Evolutionary conservation across 2,888 invertebrate genomes (phyloP), one percentile per base, ranked within the genome.

Genomic region (Nipponacmea schrenckii): DNA sequence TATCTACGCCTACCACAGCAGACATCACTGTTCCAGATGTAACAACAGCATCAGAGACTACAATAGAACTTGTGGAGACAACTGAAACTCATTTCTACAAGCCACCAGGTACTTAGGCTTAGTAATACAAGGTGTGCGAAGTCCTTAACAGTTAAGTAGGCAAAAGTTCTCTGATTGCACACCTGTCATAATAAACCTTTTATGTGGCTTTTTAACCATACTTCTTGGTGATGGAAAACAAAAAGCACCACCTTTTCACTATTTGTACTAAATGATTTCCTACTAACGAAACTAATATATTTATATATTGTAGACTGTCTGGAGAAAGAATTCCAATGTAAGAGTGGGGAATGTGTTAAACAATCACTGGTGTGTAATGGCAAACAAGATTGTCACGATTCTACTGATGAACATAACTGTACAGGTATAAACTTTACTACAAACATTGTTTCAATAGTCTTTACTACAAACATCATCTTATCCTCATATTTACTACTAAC

Each of bases 371-470:
- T 56, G 20, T 56, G 56, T 56, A 24, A 56, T 56, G 56, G 56
- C 20, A 56, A 56, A 56, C 24, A 24, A 4, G 17, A 56, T 12
- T 56, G 56, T 56, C 56, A 56, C 14, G 56, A 56, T 56, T 24
- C 20, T 56, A 56, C 56, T 2, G 56, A 56, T 56, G 56, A 56
- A 56, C 24, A 56, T 56, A 24, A 56, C 56, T 56, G 56, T 56
- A 24, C 56, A 24, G 56, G 56, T 56, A 14, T 8, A 20, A 7
- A 12, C 20, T 56, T 56, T 56, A n/a, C 24, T 56, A 56, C 14
- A 24, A 12, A 24, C 56, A 56, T 2, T 5, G 5, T 20, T 5
- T n/a, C 56, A n/a, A n/a, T 50, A 5, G 10, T 5, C 10, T 39
- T 39, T 39, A 39, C 10, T 2, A 39, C 8, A 39, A 39, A 8